A percentile compares a stretch with the other conserved stretches of the same genome.
phyloP scores from a whole-genome alignment of 2,113 vertebrate species.

The Limanda limanda region DNA sequence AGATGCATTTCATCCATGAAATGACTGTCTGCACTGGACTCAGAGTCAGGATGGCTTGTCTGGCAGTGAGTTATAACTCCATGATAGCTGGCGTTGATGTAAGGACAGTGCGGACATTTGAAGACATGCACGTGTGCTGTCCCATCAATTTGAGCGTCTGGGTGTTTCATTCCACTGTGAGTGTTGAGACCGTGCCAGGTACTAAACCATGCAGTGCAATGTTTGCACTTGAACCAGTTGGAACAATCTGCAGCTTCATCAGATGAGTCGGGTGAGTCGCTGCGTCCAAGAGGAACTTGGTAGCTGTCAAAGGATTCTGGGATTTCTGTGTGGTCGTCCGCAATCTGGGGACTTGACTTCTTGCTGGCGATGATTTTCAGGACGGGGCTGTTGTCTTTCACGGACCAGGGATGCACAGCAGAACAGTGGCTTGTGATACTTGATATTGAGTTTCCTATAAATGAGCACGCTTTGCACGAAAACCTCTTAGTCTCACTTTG shows the following conservation, averaged over 20 bases:
- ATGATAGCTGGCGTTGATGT: constrained; percentile 88
- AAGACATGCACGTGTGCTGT: constrained; percentile 69
- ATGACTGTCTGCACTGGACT: constrained; percentile 85
- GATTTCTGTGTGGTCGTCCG: constrained; percentile 57
- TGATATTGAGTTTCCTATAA: constrained; percentile 85
- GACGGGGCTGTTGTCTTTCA: constrained; percentile 88
- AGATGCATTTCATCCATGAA: constrained; percentile 83
- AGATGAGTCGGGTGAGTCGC: constrained; percentile 74
- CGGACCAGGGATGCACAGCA: constrained; percentile 87
- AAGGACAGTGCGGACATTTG: constrained; percentile 89
- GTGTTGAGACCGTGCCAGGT: constrained; percentile 83
- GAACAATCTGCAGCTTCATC: constrained; percentile 77
- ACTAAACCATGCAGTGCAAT: constrained; percentile 84
- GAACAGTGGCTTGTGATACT: constrained; percentile 88
- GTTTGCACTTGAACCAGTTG: constrained; percentile 80
- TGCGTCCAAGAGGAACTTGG: constrained; percentile 75
- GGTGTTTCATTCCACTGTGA: constrained; percentile 89
- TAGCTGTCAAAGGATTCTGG: constrained; percentile 51
- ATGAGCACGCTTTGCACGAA: constrained; percentile 88
- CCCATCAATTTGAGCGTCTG: constrained; percentile 65
- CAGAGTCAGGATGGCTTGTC: constrained; percentile 84
- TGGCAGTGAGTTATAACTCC: constrained; percentile 91
- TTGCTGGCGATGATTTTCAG: constrained; percentile 85
- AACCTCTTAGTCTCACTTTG: constrained; percentile 80
- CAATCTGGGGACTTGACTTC: constrained; percentile 55